Evolutionary conservation across 2,113 vertebrate species (phyloP).

Genomic region (Motacilla tschutschensis): DNA sequence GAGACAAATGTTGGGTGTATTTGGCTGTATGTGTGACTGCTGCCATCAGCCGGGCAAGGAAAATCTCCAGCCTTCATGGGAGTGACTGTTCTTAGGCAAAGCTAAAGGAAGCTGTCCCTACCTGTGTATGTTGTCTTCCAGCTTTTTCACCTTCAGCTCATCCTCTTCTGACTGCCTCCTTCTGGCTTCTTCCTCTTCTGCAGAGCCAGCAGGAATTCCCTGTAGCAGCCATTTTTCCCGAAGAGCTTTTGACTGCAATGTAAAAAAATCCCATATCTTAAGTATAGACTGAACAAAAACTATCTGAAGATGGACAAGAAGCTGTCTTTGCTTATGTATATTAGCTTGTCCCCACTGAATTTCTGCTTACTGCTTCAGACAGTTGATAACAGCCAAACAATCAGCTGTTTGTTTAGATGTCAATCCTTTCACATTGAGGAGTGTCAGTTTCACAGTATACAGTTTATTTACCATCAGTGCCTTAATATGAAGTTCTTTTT

Average conservation of each 20-base stretch:
- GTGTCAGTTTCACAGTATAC: background rate
- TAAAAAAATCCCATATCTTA: constrained; percentile 3
- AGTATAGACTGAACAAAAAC: background rate
- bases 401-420: background rate
- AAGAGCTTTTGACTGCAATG: constrained; percentile 90
- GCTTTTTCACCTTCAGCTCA: constrained; percentile 86
- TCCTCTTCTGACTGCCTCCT: constrained; percentile 89
- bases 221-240: constrained; percentile 97
- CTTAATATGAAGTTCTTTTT: background rate
- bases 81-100: background rate
- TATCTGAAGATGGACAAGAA: background rate
- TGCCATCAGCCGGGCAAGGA: background rate
- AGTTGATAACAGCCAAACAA: background rate
- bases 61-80: background rate
- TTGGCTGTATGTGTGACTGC: background rate
- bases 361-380: background rate
- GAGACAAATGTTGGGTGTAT: background rate
- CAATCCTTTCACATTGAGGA: background rate
- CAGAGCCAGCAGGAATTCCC: constrained; percentile 80
- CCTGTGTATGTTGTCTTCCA: constrained; percentile 91
- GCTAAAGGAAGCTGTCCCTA: constrained; percentile 49
- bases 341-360: background rate
- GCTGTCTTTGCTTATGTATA: background rate
- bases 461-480: background rate
- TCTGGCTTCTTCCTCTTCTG: constrained; percentile 86